These are phyloP conservation scores for Pseudocheirus occidentalis DNA, from an alignment of 2,797 vertebrate species.

Conservation along the genomic window DNA sequence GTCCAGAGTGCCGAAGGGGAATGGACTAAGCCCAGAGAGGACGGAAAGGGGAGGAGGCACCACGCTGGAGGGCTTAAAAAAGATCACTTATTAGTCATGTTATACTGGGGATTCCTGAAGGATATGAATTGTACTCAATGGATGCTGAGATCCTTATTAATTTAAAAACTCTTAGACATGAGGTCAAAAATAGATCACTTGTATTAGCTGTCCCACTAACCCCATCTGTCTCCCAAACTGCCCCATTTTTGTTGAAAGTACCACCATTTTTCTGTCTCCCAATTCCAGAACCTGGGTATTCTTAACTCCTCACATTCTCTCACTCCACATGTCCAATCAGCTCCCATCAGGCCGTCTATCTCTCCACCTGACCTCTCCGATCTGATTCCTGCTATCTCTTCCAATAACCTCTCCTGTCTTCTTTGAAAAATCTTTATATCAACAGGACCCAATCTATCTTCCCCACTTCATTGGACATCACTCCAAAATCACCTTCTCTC, in stretches of 20 bases:
- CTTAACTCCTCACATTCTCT: neutral
- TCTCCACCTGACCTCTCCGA: neutral
- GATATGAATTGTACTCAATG: no score
- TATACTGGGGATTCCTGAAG: neutral
- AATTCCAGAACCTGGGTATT: neutral
- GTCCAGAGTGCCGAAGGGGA: neutral
- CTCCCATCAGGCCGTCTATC: no score
- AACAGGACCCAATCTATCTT: neutral
- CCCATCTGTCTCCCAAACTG: neutral
- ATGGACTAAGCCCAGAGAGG: neutral
- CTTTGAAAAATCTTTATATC: neutral
- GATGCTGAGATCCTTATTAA: neutral
- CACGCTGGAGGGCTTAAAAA: neutral
- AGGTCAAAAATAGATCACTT: neutral
- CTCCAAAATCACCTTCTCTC: neutral
- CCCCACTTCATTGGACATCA: neutral
- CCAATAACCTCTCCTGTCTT: neutral
- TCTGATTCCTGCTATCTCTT: neutral
- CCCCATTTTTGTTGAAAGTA: neutral
- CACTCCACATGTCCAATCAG: no score
- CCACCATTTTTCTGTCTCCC: neutral
- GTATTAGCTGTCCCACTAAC: neutral
- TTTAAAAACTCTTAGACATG: neutral
- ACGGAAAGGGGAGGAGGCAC: no score
- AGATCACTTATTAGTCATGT: no score